Percentiles rank a stretch among this genome's conserved stretches.
These are phyloP conservation scores for Kryptopterus vitreolus DNA, from an alignment of 2,797 vertebrate genomes.

Conservation along the genomic window DNA sequence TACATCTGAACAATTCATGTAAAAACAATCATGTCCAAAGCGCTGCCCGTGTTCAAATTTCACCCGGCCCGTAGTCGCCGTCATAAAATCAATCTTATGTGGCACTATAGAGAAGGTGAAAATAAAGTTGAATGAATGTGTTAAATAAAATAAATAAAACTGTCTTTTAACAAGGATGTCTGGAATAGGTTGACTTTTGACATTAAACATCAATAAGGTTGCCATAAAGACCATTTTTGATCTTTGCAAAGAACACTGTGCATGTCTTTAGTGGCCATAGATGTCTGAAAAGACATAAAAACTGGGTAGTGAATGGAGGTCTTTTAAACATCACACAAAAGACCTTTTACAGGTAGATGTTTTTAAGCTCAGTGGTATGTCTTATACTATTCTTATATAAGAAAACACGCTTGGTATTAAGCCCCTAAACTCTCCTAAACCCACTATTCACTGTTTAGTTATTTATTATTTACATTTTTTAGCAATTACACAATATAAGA, in stretches of 20 bases:
- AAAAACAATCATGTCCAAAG: no score
- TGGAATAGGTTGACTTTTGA: not conserved
- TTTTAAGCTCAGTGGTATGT: not conserved
- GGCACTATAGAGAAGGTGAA: not conserved
- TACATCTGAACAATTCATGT: no score
- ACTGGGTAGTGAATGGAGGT: not conserved
- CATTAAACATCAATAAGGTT: not conserved
- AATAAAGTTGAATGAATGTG: not conserved
- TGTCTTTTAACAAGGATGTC: not conserved
- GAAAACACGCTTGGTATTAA: not conserved
- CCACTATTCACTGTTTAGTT: not conserved
- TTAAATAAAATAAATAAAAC: not conserved
- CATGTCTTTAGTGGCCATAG: not conserved
- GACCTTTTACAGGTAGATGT: not conserved
- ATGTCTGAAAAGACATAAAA: not conserved
- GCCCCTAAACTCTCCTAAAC: not conserved
- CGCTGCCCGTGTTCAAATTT: no score
- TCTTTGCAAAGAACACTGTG: not conserved
- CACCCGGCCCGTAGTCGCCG: no score
- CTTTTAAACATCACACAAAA: not conserved
- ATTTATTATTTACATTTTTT: not conserved
- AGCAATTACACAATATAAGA: not conserved
- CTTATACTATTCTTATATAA: conserved; percentile 4
- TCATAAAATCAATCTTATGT: no score
- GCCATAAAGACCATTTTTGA: not conserved